Evolutionary conservation across 2,888 invertebrate genomes (phyloP).

Genomic region (Caenorhabditis sinica): DNA sequence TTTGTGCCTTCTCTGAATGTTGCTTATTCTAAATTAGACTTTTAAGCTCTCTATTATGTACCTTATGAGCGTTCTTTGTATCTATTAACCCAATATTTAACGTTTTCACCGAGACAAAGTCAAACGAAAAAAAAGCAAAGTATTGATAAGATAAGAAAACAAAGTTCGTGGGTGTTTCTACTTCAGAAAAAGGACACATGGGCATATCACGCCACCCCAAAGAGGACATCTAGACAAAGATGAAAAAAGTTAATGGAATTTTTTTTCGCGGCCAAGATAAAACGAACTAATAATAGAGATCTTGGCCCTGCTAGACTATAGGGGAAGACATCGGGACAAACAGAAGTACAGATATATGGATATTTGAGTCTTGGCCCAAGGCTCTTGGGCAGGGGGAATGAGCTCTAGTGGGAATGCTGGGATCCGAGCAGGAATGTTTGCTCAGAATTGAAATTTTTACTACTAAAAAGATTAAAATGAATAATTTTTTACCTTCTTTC

Average conservation of each 20-base stretch:
- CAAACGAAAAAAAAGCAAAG: neutral
- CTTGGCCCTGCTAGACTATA: neutral
- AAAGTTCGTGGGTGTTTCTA: slow-evolving; percentile 29
- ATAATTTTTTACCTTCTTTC: slow-evolving; percentile 68
- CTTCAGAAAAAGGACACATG: slow-evolving; percentile 24
- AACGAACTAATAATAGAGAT: neutral
- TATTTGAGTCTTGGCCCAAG: too few species aligned
- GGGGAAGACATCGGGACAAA: neutral
- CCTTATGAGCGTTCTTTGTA: slow-evolving; percentile 9
- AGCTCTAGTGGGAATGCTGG: too few species aligned
- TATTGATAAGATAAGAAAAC: slow-evolving; percentile 58
- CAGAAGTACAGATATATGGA: too few species aligned
- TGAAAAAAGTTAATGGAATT: too few species aligned
- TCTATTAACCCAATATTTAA: neutral
- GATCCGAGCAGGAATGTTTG: too few species aligned
- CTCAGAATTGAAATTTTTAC: too few species aligned
- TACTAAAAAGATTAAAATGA: too few species aligned
- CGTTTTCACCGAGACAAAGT: neutral
- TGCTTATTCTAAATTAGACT: too few species aligned
- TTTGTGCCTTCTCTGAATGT: too few species aligned
- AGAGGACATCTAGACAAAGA: neutral
- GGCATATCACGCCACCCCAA: slow-evolving; percentile 34
- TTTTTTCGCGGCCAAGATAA: neutral
- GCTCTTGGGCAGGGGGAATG: too few species aligned
- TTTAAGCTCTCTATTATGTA: too few species aligned